A percentile compares a stretch with the other conserved stretches of the same genome.
Evolutionary conservation across 2,113 vertebrate genomes (phyloP).

Genomic region (Lepus timidus): DNA sequence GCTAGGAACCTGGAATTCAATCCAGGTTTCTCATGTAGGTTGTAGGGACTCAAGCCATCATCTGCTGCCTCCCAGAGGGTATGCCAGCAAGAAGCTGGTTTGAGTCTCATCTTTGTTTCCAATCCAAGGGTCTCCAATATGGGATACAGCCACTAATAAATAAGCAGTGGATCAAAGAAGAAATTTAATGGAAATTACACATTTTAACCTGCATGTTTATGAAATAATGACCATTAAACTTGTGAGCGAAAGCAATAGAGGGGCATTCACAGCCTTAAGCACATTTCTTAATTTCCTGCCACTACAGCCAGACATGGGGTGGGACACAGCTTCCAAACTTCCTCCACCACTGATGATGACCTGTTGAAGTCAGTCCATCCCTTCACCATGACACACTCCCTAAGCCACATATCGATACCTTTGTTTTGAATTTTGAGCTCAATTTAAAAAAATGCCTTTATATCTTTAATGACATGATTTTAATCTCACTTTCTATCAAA

Average conservation of each 20-base stretch:
- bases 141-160: background rate
- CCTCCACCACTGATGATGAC: background rate
- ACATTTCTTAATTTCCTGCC: background rate
- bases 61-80: no score
- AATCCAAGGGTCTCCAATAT: no score
- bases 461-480: background rate
- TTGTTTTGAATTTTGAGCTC: background rate
- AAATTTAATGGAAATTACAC: background rate
- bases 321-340: background rate
- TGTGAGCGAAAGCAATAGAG: constrained; percentile 17
- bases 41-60: no score
- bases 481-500: constrained; percentile 6
- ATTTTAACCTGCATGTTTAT: constrained; percentile 21
- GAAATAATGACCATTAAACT: background rate
- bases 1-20: no score
- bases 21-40: no score
- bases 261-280: background rate
- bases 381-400: background rate
- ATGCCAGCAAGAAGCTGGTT: no score
- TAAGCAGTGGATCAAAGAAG: background rate
- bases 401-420: background rate
- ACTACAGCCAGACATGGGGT: background rate
- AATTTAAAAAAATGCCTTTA: background rate
- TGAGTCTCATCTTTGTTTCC: no score
- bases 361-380: background rate